These are phyloP conservation scores for Phylloscopus whistleri DNA, from an alignment of 2,113 vertebrate species.

Conservation along the genomic window DNA sequence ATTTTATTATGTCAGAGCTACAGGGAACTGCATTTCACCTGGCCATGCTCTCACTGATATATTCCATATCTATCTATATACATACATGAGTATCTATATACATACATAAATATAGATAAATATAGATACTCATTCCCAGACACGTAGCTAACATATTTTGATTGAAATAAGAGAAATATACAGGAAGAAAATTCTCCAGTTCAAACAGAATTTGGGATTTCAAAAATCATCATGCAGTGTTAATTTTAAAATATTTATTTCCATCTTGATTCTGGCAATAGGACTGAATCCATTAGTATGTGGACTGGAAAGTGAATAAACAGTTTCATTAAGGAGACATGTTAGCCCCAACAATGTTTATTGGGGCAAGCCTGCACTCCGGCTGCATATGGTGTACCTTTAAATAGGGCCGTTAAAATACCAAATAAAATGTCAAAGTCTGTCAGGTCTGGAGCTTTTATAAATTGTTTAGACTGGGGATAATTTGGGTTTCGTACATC, in stretches of 20 bases:
- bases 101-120: neutral
- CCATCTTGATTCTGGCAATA: slow-evolving; percentile 18
- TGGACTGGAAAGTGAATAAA: slow-evolving; percentile 52
- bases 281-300: slow-evolving; percentile 14
- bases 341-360: slow-evolving; percentile 66
- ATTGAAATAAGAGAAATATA: slow-evolving; percentile 6
- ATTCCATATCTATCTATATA: neutral
- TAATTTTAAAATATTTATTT: slow-evolving; percentile 20
- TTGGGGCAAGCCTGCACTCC: slow-evolving; percentile 63
- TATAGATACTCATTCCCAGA: neutral
- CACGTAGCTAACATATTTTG: neutral
- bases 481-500: slow-evolving; percentile 64
- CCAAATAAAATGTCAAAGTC: slow-evolving; percentile 80
- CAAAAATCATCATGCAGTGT: neutral
- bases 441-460: slow-evolving; percentile 77
- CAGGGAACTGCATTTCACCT: neutral
- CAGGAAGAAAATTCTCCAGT: slow-evolving; percentile 12
- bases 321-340: slow-evolving; percentile 57
- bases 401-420: slow-evolving; percentile 78
- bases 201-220: slow-evolving; percentile 12
- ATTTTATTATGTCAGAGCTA: neutral
- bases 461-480: slow-evolving; percentile 91
- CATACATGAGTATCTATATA: no score
- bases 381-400: slow-evolving; percentile 65
- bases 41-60: neutral